Evolutionary conservation across 2,797 vertebrate genomes (phyloP).

Genomic region (Sebastes hubbsi): DNA sequence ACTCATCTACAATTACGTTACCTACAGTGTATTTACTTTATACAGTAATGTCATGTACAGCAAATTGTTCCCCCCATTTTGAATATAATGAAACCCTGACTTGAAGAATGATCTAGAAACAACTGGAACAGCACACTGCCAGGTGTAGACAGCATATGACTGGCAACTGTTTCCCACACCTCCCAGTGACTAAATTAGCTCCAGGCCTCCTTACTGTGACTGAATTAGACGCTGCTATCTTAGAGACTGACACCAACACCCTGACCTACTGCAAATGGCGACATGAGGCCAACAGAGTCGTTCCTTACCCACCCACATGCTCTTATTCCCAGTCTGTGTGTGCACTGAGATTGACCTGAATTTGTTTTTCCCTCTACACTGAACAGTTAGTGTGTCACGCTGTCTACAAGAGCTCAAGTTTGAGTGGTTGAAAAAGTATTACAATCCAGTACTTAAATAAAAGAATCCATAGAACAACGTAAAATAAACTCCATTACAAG

Average conservation of each 20-base stretch:
- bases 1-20: neutral
- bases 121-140: conserved; percentile 53
- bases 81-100: conserved; percentile 2
- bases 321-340: conserved; percentile 23
- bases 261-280: conserved; percentile 66
- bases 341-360: conserved; percentile 7
- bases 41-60: neutral
- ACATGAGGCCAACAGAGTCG: conserved; percentile 52
- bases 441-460: neutral
- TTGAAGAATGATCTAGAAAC: conserved; percentile 40
- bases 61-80: neutral
- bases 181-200: conserved; percentile 68
- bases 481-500: neutral
- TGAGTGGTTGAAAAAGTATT: neutral
- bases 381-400: neutral
- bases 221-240: conserved; percentile 79
- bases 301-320: conserved; percentile 16
- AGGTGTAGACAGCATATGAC: conserved; percentile 78
- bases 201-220: conserved; percentile 68
- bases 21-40: neutral
- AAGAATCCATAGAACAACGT: neutral
- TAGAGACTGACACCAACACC: conserved; percentile 45
- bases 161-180: conserved; percentile 83
- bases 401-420: neutral
- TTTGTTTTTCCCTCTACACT: neutral